These are phyloP conservation scores for Metaphire vulgaris DNA, from an alignment of 1,140 invertebrate genomes.

Conservation along the genomic window DNA sequence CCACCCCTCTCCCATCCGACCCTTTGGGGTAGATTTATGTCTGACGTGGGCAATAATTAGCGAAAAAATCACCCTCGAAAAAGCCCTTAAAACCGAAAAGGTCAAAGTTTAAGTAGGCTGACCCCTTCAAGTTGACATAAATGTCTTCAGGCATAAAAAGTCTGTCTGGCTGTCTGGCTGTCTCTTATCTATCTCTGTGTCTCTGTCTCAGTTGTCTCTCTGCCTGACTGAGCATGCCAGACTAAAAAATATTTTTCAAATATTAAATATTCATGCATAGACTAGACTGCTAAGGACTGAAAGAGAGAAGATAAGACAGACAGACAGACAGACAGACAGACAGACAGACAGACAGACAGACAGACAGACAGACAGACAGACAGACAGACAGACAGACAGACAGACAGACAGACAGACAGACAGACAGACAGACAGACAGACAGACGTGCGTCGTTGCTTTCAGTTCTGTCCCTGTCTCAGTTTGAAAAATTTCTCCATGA, in stretches of 20 bases:
- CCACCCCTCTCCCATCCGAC: no score
- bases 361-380: neutral
- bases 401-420: neutral
- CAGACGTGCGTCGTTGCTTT: no score
- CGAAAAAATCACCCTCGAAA: no score
- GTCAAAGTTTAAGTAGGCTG: no score
- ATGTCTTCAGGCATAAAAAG: neutral
- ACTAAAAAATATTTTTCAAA: no score
- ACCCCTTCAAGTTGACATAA: neutral
- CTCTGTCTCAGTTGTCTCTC: neutral
- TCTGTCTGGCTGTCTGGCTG: neutral
- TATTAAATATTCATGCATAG: no score
- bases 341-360: neutral
- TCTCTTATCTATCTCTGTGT: neutral
- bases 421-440: neutral
- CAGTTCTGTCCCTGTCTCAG: no score
- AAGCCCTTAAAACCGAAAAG: no score
- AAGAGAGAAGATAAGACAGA: neutral
- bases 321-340: neutral
- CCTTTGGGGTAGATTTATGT: no score
- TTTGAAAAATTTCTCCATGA: no score
- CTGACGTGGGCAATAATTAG: no score
- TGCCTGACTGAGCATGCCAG: neutral
- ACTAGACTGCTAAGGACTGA: neutral
- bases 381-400: neutral